Evolutionary conservation across 2,797 vertebrate species (phyloP).

Genomic region (Enteromius argenteus): DNA sequence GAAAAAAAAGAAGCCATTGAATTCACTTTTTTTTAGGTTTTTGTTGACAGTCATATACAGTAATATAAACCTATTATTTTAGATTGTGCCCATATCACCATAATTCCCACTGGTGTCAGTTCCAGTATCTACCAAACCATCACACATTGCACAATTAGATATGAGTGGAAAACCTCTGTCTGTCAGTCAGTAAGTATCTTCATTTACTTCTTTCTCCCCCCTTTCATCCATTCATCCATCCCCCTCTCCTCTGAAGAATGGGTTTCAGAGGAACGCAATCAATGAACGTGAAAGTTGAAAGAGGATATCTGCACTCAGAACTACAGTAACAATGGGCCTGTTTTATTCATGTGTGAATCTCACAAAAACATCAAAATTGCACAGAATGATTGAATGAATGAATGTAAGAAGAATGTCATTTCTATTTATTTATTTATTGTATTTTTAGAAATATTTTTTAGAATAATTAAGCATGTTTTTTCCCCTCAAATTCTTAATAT

Average conservation of each 20-base stretch:
- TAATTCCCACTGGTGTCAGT: not conserved
- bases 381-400: not conserved
- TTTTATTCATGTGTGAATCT: not conserved
- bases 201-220: constrained; percentile 3
- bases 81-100: not conserved
- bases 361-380: not conserved
- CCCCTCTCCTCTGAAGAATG: constrained; percentile 66
- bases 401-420: too few species aligned
- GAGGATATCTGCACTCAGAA: constrained; percentile 11
- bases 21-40: not conserved
- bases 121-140: not conserved
- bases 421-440: not conserved
- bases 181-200: constrained; percentile 36
- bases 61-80: not conserved
- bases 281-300: constrained; percentile 61
- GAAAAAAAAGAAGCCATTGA: constrained; percentile 48
- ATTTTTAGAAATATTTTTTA: not conserved
- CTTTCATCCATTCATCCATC: constrained; percentile 38
- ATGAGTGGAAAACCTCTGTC: not conserved
- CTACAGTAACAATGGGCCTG: not conserved
- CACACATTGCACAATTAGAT: not conserved
- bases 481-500: not conserved
- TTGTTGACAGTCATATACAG: not conserved
- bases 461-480: not conserved
- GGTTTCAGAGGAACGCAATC: constrained; percentile 74